Evolutionary conservation across 2,113 vertebrate genomes (phyloP), one percentile per base, ranked within the genome.

Genomic region (Chloebia gouldiae): DNA sequence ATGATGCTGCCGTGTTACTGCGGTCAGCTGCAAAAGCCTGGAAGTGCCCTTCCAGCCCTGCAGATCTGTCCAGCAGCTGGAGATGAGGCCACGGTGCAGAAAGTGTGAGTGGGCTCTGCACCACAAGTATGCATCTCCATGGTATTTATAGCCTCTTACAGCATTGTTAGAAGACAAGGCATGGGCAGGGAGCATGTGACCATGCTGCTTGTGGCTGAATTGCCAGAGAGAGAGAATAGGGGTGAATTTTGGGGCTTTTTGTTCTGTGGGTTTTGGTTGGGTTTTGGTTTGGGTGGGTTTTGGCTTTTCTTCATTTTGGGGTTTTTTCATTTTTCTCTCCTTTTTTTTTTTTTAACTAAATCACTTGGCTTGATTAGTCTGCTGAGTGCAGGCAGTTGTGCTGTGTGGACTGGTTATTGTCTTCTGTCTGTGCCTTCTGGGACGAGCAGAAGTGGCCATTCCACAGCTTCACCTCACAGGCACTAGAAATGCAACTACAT

Each of bases 11-110:
- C 54, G 12, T 1, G 66, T 86, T 92, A 82, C 57, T 76, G 33
- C 0, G 0, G 13, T 51, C 0, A 0, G 30, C 66, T 53, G 18
- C 90, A 79, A 40, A 61, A 77, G 78, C 59, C 54, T 5, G 4
- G 71, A 50, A 90, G 73, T 30, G 13, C 39, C 64, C 35, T 80
- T 35, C 31, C 49, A 22, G 63, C 72, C 44, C 60, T 28, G 33
- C 33, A 81, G 79, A 77, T 40, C 71, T 59, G 28, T 80, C 44
- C 31, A 54, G 80, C 60, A 60, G 75, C 70, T 83, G 57, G n/a
- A 5, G 1, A 40, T 0, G 10, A 66, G 75, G 63, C 45, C 64
- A 27, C 49, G 47, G 47, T 86, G 19, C 2, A 13, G 39, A 45
- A 63, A 53, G 47, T 3, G 3, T n/a, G 75, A 56, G 68, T n/a